Conservation (phyloP, 37 sponge, comb jelly and placozoan genomes). For the Ianthella basta region DNA sequence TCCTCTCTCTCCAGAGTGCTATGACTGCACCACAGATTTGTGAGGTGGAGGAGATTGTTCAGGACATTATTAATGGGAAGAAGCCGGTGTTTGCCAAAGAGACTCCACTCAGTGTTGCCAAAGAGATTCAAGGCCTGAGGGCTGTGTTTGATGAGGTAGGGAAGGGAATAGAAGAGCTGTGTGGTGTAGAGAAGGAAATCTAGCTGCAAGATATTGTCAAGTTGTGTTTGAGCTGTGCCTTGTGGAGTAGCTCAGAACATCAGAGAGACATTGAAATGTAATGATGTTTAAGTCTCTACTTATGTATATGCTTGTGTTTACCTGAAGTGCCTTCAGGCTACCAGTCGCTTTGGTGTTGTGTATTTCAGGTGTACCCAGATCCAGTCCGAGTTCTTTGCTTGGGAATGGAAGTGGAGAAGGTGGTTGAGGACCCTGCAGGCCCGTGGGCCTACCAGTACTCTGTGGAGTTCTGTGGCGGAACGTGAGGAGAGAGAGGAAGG, state of each 20-base stretch:
- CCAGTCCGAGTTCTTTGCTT: conserved; percentile 84
- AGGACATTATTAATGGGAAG: conserved; percentile 62
- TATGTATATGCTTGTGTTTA: too few species aligned
- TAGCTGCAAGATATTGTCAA: neutral
- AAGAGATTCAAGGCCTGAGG: conserved; percentile 94
- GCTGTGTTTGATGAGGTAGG: conserved; percentile 87
- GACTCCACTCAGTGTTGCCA: conserved; percentile 84
- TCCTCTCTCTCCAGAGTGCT: conserved; percentile 50
- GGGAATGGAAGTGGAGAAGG: conserved; percentile 77
- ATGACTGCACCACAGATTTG: conserved; percentile 86
- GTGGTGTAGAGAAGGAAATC: neutral
- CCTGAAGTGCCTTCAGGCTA: neutral
- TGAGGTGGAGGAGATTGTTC: conserved; percentile 72
- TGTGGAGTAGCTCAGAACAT: neutral
- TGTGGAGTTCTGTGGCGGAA: conserved; percentile 99
- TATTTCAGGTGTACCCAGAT: conserved; percentile 90
- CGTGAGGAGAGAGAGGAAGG: conserved; percentile 43
- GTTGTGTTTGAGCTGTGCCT: neutral
- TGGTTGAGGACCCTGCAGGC: conserved; percentile 85
- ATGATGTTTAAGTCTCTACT: too few species aligned
- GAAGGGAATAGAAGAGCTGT: neutral
- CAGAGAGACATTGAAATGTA: too few species aligned
- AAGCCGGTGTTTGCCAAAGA: conserved; percentile 83
- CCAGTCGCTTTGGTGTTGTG: neutral
- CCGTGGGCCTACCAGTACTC: conserved; percentile 86